Evolutionary conservation across 2,888 invertebrate genomes (phyloP), one percentile per base, ranked within the genome.

Genomic region (Pomacea canaliculata): DNA sequence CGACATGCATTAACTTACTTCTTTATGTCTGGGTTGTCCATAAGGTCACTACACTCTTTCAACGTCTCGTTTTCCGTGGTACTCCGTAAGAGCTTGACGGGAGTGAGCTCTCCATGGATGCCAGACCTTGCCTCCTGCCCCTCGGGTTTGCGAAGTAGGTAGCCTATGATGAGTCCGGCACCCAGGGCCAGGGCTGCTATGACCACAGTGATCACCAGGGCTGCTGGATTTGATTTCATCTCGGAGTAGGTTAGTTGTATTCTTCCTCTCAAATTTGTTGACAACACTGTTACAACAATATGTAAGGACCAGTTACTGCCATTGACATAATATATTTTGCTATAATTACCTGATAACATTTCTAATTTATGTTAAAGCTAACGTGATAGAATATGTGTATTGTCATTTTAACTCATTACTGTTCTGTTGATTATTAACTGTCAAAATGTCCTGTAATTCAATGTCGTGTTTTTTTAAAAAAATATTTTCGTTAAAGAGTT

Each of bases 101-200:
- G 67, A 9, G 59, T 76, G 27, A 60, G 12, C 18, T 70, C 49
- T 18, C 60, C 48, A 27, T 23, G 51, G 51, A 56, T 56, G 51
- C 51, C 16, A 4, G 1, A 8, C 8, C 51, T 56, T 2, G 51
- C 51, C 10, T 56, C 51, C 51, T 56, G 51, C 16, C 51, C 51
- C 4, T 56, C 51, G 16, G 78, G 76, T 9, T 81, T 76, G 18
- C 76, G 76, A 51, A 83, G 76, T 18, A 83, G 71, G 74, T 83
- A 83, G 37, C 83, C 83, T 18, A 83, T 79, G 16, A 83, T 80
- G 10, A 83, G 75, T 46, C 83, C 83, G 51, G 76, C 74, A 9
- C 83, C 83, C 65, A 83, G 69, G 9, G 78, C 71, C n/a, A 83
- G 71, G 10, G 80, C 76, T 7, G 78, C 74, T 7, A 81, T 69